Evolutionary conservation across 2,113 vertebrate species (phyloP).

Genomic region (Bucco capensis): DNA sequence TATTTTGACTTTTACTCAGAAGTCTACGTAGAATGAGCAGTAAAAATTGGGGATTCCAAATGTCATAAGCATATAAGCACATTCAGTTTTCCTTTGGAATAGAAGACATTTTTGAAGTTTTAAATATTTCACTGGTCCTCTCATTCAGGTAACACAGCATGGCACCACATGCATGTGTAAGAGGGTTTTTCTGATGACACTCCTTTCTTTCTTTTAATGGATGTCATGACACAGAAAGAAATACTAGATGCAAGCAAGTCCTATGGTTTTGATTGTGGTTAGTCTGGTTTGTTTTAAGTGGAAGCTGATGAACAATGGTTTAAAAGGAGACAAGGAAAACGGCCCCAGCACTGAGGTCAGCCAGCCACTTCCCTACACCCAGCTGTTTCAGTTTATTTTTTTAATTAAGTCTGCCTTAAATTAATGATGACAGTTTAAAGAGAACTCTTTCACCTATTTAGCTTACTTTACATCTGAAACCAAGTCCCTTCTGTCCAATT

Average conservation of each 20-base stretch:
- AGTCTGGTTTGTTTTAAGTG: constrained; percentile 52
- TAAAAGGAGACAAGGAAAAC: constrained; percentile 50
- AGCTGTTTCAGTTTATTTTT: constrained; percentile 65
- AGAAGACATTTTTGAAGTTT: not conserved
- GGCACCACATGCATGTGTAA: not conserved
- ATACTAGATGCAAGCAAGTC: not conserved
- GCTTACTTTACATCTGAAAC: constrained; percentile 53
- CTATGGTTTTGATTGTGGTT: constrained; percentile 59
- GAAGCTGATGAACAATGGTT: constrained; percentile 60
- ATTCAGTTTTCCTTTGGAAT: not conserved
- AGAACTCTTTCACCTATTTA: constrained; percentile 58
- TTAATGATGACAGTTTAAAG: constrained; percentile 66
- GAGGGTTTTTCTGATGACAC: not conserved
- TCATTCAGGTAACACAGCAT: not conserved
- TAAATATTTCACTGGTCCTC: not conserved
- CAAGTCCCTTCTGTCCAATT: constrained; percentile 39
- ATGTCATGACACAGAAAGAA: not conserved
- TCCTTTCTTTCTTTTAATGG: not conserved
- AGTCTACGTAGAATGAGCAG: not conserved
- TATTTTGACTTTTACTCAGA: not conserved
- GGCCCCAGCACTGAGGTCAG: constrained; percentile 44
- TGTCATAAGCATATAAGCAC: not conserved
- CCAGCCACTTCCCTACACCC: constrained; percentile 55
- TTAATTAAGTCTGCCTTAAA: constrained; percentile 65
- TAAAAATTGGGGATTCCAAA: not conserved